These are phyloP conservation scores for Arrhamphus sclerolepis DNA, from an alignment of 2,797 vertebrate species.

Conservation along the genomic window DNA sequence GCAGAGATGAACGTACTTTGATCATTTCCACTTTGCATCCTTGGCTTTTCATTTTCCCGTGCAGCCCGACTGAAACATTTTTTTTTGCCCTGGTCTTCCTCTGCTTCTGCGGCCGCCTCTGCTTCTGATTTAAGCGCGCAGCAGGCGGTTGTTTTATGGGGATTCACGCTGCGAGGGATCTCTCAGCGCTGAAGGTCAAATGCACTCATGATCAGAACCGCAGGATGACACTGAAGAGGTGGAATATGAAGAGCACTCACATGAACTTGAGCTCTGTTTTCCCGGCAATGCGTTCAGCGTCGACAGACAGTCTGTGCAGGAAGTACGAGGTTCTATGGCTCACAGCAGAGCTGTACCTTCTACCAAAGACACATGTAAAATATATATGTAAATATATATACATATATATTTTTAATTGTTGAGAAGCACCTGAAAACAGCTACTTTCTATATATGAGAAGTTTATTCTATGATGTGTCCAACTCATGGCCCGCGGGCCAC, in stretches of 20 bases:
- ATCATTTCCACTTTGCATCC: constrained; percentile 43
- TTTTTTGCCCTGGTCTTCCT: constrained; percentile 40
- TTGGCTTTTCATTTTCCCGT: constrained; percentile 31
- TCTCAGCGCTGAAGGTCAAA: constrained; percentile 81
- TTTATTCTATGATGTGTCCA: too few relatives aligned
- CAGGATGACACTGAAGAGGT: constrained; percentile 58
- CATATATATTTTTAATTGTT: too few relatives aligned
- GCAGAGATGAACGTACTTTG: constrained; percentile 42
- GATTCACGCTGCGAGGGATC: constrained; percentile 75
- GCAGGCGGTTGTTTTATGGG: constrained; percentile 69
- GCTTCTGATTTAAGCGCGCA: constrained; percentile 70
- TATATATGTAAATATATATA: too few relatives aligned
- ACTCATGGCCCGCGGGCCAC: too few relatives aligned
- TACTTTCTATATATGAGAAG: too few relatives aligned
- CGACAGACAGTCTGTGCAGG: constrained; percentile 13
- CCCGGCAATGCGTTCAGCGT: constrained; percentile 20
- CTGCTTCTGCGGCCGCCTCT: constrained; percentile 52
- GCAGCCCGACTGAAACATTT: constrained; percentile 29
- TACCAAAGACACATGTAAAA: too few relatives aligned
- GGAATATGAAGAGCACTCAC: constrained; percentile 40
- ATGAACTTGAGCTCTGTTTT: constrained; percentile 42
- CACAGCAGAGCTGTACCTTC: not conserved
- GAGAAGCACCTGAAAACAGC: too few relatives aligned
- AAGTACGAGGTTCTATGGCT: constrained; percentile 16
- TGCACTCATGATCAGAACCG: constrained; percentile 69